Evolutionary conservation across 2,113 vertebrate genomes (phyloP).

Genomic region (Nesoenas mayeri): DNA sequence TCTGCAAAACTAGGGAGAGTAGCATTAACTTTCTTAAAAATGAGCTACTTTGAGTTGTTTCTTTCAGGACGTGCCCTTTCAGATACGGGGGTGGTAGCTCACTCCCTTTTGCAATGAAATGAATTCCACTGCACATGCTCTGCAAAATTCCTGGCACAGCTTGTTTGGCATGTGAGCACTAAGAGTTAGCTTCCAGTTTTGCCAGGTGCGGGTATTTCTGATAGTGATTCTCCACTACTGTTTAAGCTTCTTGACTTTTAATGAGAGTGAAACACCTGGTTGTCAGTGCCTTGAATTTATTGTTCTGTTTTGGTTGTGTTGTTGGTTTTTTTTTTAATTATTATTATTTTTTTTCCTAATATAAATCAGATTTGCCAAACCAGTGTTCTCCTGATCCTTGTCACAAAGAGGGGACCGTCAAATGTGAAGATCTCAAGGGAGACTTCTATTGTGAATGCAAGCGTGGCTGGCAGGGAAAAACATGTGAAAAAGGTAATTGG

Average conservation of each 20-base stretch:
- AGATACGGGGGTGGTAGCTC: background rate
- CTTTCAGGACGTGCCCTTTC: background rate
- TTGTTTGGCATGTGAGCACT: background rate
- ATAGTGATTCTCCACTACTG: background rate
- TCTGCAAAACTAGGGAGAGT: background rate
- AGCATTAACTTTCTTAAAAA: background rate
- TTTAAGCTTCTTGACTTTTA: background rate
- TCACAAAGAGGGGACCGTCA: constrained; percentile 75
- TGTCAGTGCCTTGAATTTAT: background rate
- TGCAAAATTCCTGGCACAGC: background rate
- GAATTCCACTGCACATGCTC: background rate
- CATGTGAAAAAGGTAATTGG: constrained; percentile 84
- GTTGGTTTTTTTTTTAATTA: background rate
- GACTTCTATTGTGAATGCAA: constrained; percentile 90
- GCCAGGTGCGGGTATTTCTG: background rate
- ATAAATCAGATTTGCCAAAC: constrained; percentile 87
- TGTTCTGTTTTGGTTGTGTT: background rate
- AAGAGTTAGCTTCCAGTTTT: background rate
- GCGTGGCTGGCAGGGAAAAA: constrained; percentile 86
- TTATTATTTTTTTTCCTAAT: background rate
- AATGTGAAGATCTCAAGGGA: constrained; percentile 91
- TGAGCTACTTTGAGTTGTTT: background rate
- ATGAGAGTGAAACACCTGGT: background rate
- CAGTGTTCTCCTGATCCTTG: constrained; percentile 94
- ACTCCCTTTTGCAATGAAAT: background rate